Conservation (phyloP, 2,888 invertebrate genomes). For the Graphium colonna region DNA sequence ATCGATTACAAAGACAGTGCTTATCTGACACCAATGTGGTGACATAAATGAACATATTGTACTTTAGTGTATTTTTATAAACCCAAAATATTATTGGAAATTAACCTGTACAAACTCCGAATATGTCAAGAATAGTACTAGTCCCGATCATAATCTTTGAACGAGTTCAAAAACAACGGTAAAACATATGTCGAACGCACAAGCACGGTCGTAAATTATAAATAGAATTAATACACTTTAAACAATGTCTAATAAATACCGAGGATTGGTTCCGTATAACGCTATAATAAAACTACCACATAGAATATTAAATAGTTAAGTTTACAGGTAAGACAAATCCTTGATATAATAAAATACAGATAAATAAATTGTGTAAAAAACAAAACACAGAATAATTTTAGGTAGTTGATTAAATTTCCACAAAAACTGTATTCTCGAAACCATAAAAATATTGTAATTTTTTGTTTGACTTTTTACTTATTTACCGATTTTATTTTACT, state of each 20-base stretch:
- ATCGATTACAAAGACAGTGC: too few relatives aligned
- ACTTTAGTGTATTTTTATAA: too few relatives aligned
- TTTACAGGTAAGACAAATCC: conserved; percentile 15
- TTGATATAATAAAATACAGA: background rate
- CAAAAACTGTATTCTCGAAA: background rate
- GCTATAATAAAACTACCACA: conserved; percentile 11
- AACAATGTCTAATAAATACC: conserved; percentile 7
- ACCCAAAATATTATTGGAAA: background rate
- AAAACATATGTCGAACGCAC: conserved; percentile 7
- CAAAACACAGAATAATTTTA: background rate
- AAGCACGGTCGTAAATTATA: background rate
- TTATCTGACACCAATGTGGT: too few relatives aligned
- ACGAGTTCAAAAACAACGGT: background rate
- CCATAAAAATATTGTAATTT: background rate
- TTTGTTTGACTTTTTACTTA: background rate
- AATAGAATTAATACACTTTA: conserved; percentile 1
- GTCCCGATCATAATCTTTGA: background rate
- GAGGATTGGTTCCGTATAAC: conserved; percentile 12
- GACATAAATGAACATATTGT: too few relatives aligned
- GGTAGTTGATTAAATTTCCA: background rate
- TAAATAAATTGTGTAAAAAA: background rate
- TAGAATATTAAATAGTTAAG: conserved; percentile 1
- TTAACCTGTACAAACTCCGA: background rate
- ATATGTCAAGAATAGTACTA: background rate
- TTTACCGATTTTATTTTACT: background rate